A percentile compares a stretch with the other conserved stretches of the same genome.
Conservation (phyloP, 2,797 vertebrate species). For the Xenopus petersii region DNA sequence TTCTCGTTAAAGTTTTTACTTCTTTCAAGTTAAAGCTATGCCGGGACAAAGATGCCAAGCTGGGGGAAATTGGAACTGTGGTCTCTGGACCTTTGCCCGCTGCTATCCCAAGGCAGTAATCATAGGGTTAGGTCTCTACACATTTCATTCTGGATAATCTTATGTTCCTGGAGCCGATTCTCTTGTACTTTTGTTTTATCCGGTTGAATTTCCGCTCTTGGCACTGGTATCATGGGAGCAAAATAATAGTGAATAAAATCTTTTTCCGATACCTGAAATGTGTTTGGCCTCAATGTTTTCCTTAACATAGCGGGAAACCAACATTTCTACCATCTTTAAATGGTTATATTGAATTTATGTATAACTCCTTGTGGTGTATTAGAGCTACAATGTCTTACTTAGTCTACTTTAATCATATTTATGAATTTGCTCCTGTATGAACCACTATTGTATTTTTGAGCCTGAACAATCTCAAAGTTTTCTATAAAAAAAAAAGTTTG, state of each 20-base stretch:
- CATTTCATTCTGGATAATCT: conserved; percentile 24
- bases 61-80: conserved; percentile 13
- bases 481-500: too few relatives aligned
- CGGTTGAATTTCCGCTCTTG: conserved; percentile 21
- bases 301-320: neutral
- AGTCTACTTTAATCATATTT: too few relatives aligned
- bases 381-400: too few relatives aligned
- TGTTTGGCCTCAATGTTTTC: neutral
- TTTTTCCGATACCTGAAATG: neutral
- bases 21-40: conserved; percentile 2
- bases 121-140: conserved; percentile 26
- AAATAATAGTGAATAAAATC: conserved; percentile 2
- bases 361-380: neutral
- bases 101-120: conserved; percentile 33
- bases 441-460: too few relatives aligned
- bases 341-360: neutral
- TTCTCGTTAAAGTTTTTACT: neutral
- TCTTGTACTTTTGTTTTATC: conserved; percentile 18
- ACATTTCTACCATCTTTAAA: neutral
- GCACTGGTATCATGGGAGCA: neutral
- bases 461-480: too few relatives aligned
- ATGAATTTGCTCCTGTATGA: too few relatives aligned
- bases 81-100: conserved; percentile 18
- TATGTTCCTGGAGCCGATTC: conserved; percentile 26
- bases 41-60: conserved; percentile 20